Evolutionary conservation across 2,797 vertebrate species (phyloP).

Genomic region (Centroberyx gerrardi): DNA sequence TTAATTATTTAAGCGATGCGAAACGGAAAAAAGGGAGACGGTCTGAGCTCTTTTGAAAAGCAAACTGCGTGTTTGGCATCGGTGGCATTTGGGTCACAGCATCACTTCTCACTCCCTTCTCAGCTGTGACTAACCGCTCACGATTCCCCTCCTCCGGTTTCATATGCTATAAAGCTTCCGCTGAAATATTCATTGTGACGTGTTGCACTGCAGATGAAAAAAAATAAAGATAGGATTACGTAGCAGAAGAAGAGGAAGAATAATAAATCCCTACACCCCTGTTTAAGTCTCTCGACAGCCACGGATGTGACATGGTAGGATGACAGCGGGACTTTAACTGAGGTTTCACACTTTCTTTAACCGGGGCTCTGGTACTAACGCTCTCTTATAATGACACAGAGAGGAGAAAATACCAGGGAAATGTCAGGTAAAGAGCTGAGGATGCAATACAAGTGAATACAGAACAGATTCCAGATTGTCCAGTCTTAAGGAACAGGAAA

Average conservation of each 20-base stretch:
- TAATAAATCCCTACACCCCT: slow-evolving; percentile 23
- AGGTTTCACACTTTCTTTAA: slow-evolving; percentile 45
- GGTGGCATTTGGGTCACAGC: slow-evolving; percentile 73
- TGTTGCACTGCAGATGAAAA: slow-evolving; percentile 48
- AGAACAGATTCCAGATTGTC: slow-evolving; percentile 46
- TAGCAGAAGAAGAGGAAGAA: slow-evolving; percentile 31
- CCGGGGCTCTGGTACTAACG: slow-evolving; percentile 44
- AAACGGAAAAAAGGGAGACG: slow-evolving; percentile 59
- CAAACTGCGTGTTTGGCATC: slow-evolving; percentile 58
- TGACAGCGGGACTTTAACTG: slow-evolving; percentile 19
- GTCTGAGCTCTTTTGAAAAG: slow-evolving; percentile 46
- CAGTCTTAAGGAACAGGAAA: slow-evolving; percentile 44
- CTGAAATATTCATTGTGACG: slow-evolving; percentile 58
- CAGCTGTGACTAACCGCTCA: slow-evolving; percentile 57
- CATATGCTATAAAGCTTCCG: slow-evolving; percentile 52
- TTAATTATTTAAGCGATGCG: slow-evolving; percentile 25
- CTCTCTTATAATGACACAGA: slow-evolving; percentile 29
- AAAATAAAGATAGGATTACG: slow-evolving; percentile 30
- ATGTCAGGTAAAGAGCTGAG: slow-evolving; percentile 36
- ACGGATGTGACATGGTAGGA: slow-evolving; percentile 33
- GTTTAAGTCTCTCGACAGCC: slow-evolving; percentile 27
- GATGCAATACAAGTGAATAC: slow-evolving; percentile 4
- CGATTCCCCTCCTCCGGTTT: slow-evolving; percentile 61
- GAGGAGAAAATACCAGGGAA: slow-evolving; percentile 3
- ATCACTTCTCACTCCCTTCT: slow-evolving; percentile 50